Base-by-base conservation (phyloP, 2,888 invertebrate species). In the Phrixothrix hirtus region DNA sequence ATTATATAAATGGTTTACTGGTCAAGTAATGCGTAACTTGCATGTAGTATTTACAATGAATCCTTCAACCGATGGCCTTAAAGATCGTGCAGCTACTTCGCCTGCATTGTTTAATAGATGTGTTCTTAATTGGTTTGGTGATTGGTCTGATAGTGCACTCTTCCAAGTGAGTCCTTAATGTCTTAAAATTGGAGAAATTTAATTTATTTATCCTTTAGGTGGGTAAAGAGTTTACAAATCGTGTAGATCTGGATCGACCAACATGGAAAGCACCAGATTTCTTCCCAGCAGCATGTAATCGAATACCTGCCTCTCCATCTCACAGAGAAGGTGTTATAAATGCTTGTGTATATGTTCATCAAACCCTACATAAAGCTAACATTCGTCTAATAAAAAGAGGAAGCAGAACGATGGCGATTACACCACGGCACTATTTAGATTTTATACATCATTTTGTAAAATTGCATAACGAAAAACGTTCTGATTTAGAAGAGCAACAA, bases 21-120 rank as follows among this genome's bases (percentile, higher is more conserved):
- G 94, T 15, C 92, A 97, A 84, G 97, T 99, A 26, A 99, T 99
- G 95, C 88, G 92, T 57, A 99, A 99, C 76, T 81, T 99, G 37
- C 99, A 99, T 77, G 99, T 99, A 6, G 99, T 99, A 32, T 99
- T 99, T 78, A 99, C 99, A 0, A 99, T 99, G 99, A 99, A 99
- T 79, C 99, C 99, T 5, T 96, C 95, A 0, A 93, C 96, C 0
- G 97, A 99, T 71, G 99, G 98, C 0, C 81, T 99, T 31, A 97
- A 99, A 76, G 98, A 98, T 77, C 85, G 98, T 57, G 99, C 99
- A 0, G 95, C 99, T 6, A 99, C 99, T 0, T 99, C 99, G 2
- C 99, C 99, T 17, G 99, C 99, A 2, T 81, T 99, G 48, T 99
- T 99, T 83, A 99, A 99, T 81, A 86, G 98, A 75, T 99, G 98